Evolutionary conservation across 1,140 invertebrate genomes (phyloP).

Genomic region (Thrips palmi): DNA sequence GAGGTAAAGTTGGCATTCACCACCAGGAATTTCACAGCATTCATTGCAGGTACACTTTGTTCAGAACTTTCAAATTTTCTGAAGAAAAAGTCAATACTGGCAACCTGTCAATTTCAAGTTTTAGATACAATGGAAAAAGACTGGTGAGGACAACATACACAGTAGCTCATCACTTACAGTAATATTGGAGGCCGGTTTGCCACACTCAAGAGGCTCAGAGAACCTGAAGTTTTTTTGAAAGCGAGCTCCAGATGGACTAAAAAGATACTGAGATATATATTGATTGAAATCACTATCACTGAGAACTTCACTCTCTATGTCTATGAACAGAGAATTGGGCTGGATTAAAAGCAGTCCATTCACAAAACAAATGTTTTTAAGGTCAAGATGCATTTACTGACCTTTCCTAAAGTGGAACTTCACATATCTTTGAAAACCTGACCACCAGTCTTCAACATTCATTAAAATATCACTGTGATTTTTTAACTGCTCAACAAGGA

Average conservation of each 20-base stretch:
- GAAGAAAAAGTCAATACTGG: conserved; percentile 41
- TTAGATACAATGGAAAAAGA: conserved; percentile 5
- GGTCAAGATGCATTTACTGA: conserved; percentile 12
- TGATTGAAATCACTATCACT: conserved; percentile 31
- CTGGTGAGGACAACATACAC: neutral
- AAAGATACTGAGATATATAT: conserved; percentile 50
- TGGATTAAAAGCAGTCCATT: no score
- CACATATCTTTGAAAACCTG: conserved; percentile 38
- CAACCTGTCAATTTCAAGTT: conserved; percentile 20
- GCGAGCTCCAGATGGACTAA: conserved; percentile 42
- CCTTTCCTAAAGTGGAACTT: conserved; percentile 26
- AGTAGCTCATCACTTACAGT: conserved; percentile 25
- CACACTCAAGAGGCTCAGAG: conserved; percentile 35
- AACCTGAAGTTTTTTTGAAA: conserved; percentile 51
- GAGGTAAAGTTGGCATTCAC: conserved; percentile 31
- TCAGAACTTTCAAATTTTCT: conserved; percentile 34
- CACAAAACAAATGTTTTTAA: no score
- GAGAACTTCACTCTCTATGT: conserved; percentile 28
- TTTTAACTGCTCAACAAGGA: conserved; percentile 30
- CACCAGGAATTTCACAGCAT: conserved; percentile 34
- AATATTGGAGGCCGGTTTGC: conserved; percentile 31
- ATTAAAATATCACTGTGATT: conserved; percentile 30
- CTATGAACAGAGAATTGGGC: conserved; percentile 17
- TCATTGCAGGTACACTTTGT: conserved; percentile 57
- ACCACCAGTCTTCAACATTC: conserved; percentile 39